Conservation (phyloP, 30 jellyfish, hydroid and myxozoan species). For the Clytia hemisphaerica region DNA sequence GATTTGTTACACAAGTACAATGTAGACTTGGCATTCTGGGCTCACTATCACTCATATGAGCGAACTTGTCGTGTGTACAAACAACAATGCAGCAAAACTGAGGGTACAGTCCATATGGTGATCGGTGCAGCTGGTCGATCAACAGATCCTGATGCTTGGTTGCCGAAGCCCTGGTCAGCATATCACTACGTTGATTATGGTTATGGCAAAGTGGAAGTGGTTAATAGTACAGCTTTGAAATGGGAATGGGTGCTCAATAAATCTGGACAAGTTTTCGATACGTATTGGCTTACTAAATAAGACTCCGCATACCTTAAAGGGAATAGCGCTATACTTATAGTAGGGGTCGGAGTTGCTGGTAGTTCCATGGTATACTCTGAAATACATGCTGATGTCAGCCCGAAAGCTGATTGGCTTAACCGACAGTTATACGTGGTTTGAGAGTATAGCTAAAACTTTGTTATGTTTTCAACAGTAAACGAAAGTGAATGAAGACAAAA, state of each 20-base stretch:
- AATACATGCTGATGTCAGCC: no score
- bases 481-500: no score
- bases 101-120: slow-evolving; percentile 66
- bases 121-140: slow-evolving; percentile 78
- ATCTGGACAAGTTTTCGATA: slow-evolving; percentile 42
- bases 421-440: no score
- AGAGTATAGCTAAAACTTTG: no score
- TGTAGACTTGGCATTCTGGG: slow-evolving; percentile 75
- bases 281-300: slow-evolving; percentile 45
- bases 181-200: slow-evolving; percentile 59
- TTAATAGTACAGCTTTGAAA: slow-evolving; percentile 47
- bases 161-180: slow-evolving; percentile 57
- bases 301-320: no score
- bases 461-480: no score
- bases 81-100: slow-evolving; percentile 42
- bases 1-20: slow-evolving; percentile 50
- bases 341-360: no score
- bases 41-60: slow-evolving; percentile 78
- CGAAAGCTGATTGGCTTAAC: no score
- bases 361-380: no score
- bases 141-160: slow-evolving; percentile 47
- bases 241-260: slow-evolving; percentile 49
- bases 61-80: slow-evolving; percentile 78
- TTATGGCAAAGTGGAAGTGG: slow-evolving; percentile 56
- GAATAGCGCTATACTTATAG: no score